Evolutionary conservation across 2,888 invertebrate species (phyloP), one percentile per base, ranked within the genome.

Genomic region (Anthoptus insignis): DNA sequence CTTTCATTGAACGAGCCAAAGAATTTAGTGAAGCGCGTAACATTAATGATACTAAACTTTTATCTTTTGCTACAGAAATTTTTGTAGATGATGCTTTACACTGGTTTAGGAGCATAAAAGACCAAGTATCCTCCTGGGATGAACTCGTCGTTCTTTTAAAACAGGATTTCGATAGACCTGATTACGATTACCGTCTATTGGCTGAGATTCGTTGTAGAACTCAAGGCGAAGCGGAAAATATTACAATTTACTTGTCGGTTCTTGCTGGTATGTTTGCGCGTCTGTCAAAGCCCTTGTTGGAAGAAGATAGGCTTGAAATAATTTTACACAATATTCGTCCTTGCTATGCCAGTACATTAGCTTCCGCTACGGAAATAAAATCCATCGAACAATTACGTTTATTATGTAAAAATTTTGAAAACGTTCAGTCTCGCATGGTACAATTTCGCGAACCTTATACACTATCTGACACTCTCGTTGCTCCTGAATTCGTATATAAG

Each of bases 1-100:
- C n/a, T 22, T 49, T 9, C 45, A 45, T 54, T 50, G 16, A 49
- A 42, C 49, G 39, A 6, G 13, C 37, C 1, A 37, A 37, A n/a
- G 13, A 37, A n/a, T n/a, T n/a, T n/a, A n/a, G n/a, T n/a, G n/a
- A n/a, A n/a, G n/a, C n/a, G n/a, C n/a, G n/a, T n/a, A n/a, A n/a
- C n/a, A 37, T 37, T n/a, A 3, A 13, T n/a, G 2, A 37, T n/a
- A 4, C 37, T 1, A 37, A 37, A 37, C 14, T 37, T n/a, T 37
- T n/a, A 3, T 37, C 37, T n/a, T n/a, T 37, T 13, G 37, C 14
- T 8, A n/a, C n/a, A 3, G 37, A 37, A 2, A 37, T 37, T 37
- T 37, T 37, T n/a, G 3, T 37, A 14, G 37, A 8, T 3, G 37
- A 37, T 14, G 37, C 37, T 1, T 8, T 37, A 4, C 37, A 37